Conservation (phyloP, 1,140 invertebrate species). For the Ectropis grisescens region DNA sequence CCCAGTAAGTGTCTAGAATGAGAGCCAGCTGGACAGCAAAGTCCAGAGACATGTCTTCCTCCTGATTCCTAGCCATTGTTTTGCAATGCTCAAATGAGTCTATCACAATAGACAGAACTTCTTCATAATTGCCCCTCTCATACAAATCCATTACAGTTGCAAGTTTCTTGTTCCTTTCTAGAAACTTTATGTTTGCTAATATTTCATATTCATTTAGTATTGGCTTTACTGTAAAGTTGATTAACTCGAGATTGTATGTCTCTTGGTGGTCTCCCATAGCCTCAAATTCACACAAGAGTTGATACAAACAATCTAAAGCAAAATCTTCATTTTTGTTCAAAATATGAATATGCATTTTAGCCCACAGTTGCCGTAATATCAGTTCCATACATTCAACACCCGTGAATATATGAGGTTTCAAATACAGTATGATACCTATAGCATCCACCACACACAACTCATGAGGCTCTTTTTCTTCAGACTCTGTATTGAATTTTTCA, state of each 20-base stretch:
- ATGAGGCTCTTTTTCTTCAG: constrained; percentile 33
- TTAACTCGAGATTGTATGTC: constrained; percentile 32
- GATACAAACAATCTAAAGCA: constrained; percentile 55
- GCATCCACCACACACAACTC: constrained; percentile 42
- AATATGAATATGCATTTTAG: constrained; percentile 50
- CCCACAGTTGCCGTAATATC: constrained; percentile 50
- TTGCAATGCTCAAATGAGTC: constrained; percentile 74
- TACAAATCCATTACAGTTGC: constrained; percentile 72
- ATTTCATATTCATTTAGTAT: constrained; percentile 46
- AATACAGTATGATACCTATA: constrained; percentile 43
- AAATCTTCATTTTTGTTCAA: constrained; percentile 52
- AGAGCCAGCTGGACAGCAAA: constrained; percentile 72
- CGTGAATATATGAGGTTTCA: constrained; percentile 59
- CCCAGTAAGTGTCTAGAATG: constrained; percentile 81
- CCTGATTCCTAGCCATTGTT: constrained; percentile 42
- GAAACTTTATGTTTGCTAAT: constrained; percentile 42
- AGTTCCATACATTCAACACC: constrained; percentile 41
- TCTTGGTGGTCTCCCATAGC: constrained; percentile 47
- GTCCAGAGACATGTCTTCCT: constrained; percentile 63
- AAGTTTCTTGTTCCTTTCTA: constrained; percentile 63
- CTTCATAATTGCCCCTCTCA: constrained; percentile 73
- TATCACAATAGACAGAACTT: constrained; percentile 75
- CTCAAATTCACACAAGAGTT: constrained; percentile 57
- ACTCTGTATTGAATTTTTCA: constrained; percentile 61
- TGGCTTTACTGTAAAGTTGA: constrained; percentile 56